Evolutionary conservation across 1,140 invertebrate genomes (phyloP).

Genomic region (Linepithema humile): DNA sequence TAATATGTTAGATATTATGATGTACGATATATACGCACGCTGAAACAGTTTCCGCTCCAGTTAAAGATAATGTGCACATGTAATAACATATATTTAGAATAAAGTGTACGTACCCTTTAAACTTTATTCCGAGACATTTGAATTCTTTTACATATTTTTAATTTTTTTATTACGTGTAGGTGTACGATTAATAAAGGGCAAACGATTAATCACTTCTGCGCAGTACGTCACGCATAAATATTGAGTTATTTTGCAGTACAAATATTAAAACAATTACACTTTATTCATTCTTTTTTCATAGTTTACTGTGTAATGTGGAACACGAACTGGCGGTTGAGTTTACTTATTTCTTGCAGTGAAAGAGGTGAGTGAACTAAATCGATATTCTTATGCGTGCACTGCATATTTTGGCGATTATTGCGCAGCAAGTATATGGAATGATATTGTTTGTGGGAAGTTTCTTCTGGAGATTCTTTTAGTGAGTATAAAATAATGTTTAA

Average conservation of each 20-base stretch:
- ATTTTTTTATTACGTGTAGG: neutral
- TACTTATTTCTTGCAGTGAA: neutral
- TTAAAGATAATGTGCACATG: neutral
- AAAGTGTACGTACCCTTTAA: neutral
- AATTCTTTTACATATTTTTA: neutral
- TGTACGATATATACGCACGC: neutral
- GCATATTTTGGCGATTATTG: neutral
- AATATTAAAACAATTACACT: neutral
- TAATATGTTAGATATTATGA: neutral
- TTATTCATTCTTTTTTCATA: neutral
- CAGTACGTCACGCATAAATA: neutral
- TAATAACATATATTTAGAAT: neutral
- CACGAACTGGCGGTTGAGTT: neutral
- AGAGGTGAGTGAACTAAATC: neutral
- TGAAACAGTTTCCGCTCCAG: neutral
- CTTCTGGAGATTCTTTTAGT: too few species aligned
- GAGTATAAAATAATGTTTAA: too few species aligned
- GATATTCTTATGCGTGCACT: neutral
- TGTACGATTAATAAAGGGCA: constrained; percentile 15
- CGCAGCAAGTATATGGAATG: neutral
- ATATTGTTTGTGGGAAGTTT: neutral
- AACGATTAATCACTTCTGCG: neutral
- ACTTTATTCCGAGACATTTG: neutral
- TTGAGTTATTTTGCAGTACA: neutral
- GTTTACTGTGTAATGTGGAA: neutral